Evolutionary conservation across 2,888 invertebrate genomes (phyloP), one percentile per base, ranked within the genome.

Genomic region (Pseudanteris insignis): DNA sequence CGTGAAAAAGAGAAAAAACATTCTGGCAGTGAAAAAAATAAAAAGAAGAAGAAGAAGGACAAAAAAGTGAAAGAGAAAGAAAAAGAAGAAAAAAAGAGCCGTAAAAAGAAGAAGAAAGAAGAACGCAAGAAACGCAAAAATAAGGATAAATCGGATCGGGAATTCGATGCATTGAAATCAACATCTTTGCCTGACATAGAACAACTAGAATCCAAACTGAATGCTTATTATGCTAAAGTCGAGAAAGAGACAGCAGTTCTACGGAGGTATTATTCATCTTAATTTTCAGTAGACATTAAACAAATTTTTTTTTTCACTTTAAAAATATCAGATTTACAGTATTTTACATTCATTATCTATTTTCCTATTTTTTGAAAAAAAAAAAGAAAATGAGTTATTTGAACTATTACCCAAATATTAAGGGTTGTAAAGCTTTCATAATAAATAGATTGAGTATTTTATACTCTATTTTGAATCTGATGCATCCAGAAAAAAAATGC

Each of bases 151-250:
- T 83, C 83, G 0, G 86, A 88, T 43, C 86, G 88, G 70, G 86
- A 84, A 66, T 81, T 89, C 58, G 85, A 86, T 18, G 88, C 88
- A 25, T 78, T 88, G 63, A 88, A 84, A 67, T 83, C 88, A 58
- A 86, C 84, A 51, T 84, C 88, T 15, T 83, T 90, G 78, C 88
- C 89, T 37, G 90, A 90, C 71, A 82, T 90, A 59, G 88, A 89
- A 71, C 89, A 90, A 75, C 80, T 91, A 72, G 88, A 90, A 80
- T 88, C 88, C 1, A 90, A 90, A 75, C 82, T 91, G 70, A 88
- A 84, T 80, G 90, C 90, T 33, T 90, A 90, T 81, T 90, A 90
- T 80, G 88, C 89, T 66, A 87, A 88, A 81, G 86, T 90, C 58
- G 89, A 90, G 73, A 89, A 89, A 80, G 84, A 83, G 69, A 79